Evolutionary conservation across 1,140 invertebrate genomes (phyloP), one percentile per base, ranked within the genome.

Genomic region (Drosophila erecta): DNA sequence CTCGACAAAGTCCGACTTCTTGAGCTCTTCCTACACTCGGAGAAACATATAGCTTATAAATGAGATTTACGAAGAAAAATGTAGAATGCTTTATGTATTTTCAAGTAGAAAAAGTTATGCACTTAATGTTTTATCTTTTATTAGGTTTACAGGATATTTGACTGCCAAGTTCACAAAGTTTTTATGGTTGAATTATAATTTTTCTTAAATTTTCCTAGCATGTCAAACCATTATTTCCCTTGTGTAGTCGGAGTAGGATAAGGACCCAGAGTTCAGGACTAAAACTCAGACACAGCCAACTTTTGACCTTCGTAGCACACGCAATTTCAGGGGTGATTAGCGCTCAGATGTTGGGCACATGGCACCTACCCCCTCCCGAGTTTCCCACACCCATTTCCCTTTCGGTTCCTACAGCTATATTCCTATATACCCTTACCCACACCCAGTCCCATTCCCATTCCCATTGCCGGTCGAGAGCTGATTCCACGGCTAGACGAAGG

Each of bases 321-420:
- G 78, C 83, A 87, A 87, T 86, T 86, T 86, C 70, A 86, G 77
- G 81, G 81, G 83, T 87, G 81, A 86, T 87, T 86, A 86, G 81
- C 79, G 81, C 46, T 81, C 49, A 62, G 62, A 65, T 56, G 61
- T 79, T 54, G 58, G 47, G 57, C 69, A 79, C 62, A 66, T 71
- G 75, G 60, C 64, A 70, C 66, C 66, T 56, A 33, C 41, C 41
- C 62, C 35, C 49, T 53, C 24, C 61, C 43, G 17, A 15, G 11
- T 12, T 15, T 60, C 56, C 54, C 30, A 46, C 33, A 44, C 62
- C 33, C 44, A 38, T 10, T 61, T 14, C 43, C 57, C 47, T 4
- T 66, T 5, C 40, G 40, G 10, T 17, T 43, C 12, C 11, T 10
- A 44, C 8, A 12, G 43, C 38, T 24, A 20, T 37, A 20, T 22